Evolutionary conservation across 2,113 vertebrate species (phyloP).

Genomic region (Gobiocypris rarus): DNA sequence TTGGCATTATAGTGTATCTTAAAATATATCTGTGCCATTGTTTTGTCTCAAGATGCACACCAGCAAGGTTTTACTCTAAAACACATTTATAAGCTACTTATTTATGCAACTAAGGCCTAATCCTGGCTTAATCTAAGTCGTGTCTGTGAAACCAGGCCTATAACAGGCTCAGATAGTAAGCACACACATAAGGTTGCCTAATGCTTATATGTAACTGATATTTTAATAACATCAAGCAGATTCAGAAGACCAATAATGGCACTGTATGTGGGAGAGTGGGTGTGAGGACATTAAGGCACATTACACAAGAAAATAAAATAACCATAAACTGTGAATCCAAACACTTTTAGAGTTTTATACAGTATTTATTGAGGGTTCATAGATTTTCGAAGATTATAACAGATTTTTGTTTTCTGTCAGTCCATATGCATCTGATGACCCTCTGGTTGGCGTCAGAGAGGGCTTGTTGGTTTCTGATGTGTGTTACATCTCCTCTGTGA

Average conservation of each 20-base stretch:
- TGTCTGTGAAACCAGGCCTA: too few species aligned
- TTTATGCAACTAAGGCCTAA: too few species aligned
- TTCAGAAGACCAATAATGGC: not conserved
- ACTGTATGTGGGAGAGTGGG: not conserved
- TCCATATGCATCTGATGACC: slow-evolving; percentile 52
- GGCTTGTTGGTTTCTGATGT: slow-evolving; percentile 58
- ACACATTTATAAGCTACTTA: too few species aligned
- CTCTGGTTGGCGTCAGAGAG: slow-evolving; percentile 60
- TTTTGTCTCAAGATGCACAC: too few species aligned
- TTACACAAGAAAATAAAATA: not conserved
- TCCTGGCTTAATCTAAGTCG: too few species aligned
- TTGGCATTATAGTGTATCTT: too few species aligned
- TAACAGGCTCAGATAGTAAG: not conserved
- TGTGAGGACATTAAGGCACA: not conserved
- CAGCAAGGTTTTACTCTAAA: too few species aligned
- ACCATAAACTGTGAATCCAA: slow-evolving; percentile 37
- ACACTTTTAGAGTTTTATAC: slow-evolving; percentile 67
- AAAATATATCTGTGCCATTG: too few species aligned
- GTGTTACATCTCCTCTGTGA: slow-evolving; percentile 52
- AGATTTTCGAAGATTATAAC: slow-evolving; percentile 66
- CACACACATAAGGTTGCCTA: not conserved
- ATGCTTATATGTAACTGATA: not conserved
- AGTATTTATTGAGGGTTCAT: slow-evolving; percentile 76
- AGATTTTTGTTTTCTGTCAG: slow-evolving; percentile 56
- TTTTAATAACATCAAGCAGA: not conserved